These are phyloP conservation scores for Ciconia maguari DNA, from an alignment of 2,113 vertebrate species.

Conservation along the genomic window DNA sequence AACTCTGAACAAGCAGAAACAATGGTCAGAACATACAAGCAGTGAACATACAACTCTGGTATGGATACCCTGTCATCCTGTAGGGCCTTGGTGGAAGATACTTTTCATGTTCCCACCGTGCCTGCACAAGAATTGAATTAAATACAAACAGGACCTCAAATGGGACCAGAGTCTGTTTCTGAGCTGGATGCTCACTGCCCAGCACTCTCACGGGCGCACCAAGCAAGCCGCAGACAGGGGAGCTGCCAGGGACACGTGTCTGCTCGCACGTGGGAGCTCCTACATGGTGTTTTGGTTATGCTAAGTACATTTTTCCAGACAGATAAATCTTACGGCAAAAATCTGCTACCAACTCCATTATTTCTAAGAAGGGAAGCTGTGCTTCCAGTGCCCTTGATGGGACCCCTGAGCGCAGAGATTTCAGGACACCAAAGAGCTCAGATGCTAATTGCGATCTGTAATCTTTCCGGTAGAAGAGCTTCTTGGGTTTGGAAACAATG, in stretches of 20 bases:
- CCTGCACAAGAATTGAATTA: background rate
- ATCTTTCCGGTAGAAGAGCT: background rate
- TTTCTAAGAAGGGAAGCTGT: background rate
- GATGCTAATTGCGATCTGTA: background rate
- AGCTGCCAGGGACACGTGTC: rapidly evolving
- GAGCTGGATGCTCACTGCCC: background rate
- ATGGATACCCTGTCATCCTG: background rate
- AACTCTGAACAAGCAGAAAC: background rate
- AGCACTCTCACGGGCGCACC: rapidly evolving
- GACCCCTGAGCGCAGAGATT: background rate
- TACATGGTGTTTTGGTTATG: background rate
- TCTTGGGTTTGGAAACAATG: constrained; percentile 2
- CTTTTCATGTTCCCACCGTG: background rate
- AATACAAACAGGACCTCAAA: background rate
- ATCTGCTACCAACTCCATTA: background rate
- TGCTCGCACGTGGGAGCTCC: background rate
- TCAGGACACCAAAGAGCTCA: background rate
- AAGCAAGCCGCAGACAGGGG: background rate
- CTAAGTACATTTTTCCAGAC: background rate
- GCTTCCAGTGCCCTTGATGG: background rate
- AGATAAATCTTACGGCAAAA: background rate
- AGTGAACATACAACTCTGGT: background rate
- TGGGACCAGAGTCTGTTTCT: background rate
- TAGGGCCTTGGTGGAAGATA: background rate
- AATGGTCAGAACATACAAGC: background rate